Percentiles rank a stretch among this genome's conserved stretches.
Conservation (phyloP, 2,888 invertebrate genomes). For the Galerucella pusilla region DNA sequence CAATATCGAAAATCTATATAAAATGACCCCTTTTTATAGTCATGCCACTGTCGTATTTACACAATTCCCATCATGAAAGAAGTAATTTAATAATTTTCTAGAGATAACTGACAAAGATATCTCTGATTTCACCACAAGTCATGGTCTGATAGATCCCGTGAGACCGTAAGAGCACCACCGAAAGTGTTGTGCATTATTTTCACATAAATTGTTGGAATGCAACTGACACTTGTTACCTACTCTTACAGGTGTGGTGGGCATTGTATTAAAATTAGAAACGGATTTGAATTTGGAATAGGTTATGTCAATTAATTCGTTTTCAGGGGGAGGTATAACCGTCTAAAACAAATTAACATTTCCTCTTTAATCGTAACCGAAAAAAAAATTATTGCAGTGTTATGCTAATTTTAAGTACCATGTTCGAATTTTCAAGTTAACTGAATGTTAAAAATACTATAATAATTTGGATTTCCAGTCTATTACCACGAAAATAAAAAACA, state of each 20-base stretch:
- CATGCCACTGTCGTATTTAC: conserved; percentile 19
- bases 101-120: conserved; percentile 44
- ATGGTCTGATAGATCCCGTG: conserved; percentile 50
- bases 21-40: neutral
- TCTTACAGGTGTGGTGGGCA: conserved; percentile 26
- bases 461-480: too few relatives aligned
- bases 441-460: too few relatives aligned
- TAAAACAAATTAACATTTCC: conserved; percentile 4
- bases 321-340: neutral
- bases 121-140: conserved; percentile 43
- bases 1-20: neutral
- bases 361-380: conserved; percentile 5
- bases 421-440: neutral
- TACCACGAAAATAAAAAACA: too few relatives aligned
- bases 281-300: conserved; percentile 18
- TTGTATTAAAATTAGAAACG: conserved; percentile 31
- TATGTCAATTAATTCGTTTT: conserved; percentile 25
- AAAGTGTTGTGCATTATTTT: conserved; percentile 14
- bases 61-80: conserved; percentile 34
- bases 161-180: conserved; percentile 33
- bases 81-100: conserved; percentile 43
- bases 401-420: neutral
- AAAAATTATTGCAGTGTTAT: neutral
- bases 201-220: conserved; percentile 18
- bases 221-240: conserved; percentile 28